A percentile compares a stretch with the other conserved stretches of the same genome.
These are phyloP conservation scores for Orthosia cruda DNA, from an alignment of 2,888 invertebrate species.

Conservation along the genomic window DNA sequence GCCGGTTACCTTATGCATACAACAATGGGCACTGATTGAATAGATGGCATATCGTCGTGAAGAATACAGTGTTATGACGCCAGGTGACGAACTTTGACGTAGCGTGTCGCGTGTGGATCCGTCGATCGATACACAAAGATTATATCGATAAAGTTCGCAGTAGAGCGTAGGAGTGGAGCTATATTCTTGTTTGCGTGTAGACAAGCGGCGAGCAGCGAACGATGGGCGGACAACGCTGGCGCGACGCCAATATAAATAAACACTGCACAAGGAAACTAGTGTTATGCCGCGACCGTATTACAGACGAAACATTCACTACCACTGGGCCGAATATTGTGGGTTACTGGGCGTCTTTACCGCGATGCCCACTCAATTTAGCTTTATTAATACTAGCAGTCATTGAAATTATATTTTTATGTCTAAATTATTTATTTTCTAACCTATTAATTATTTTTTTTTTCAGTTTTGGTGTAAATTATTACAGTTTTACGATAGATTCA, in stretches of 20 bases:
- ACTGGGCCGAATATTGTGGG: conserved; percentile 91
- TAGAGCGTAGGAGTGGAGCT: conserved; percentile 83
- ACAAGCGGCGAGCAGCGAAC: conserved; percentile 81
- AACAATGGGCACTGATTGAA: conserved; percentile 83
- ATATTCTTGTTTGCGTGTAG: conserved; percentile 86
- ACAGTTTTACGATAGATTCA: background rate
- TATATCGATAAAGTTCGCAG: conserved; percentile 82
- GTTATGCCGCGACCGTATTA: conserved; percentile 91
- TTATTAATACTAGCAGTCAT: conserved; percentile 34
- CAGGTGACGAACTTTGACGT: conserved; percentile 87
- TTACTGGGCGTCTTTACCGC: conserved; percentile 86
- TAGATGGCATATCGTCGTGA: conserved; percentile 75
- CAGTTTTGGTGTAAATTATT: background rate
- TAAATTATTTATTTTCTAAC: conserved; percentile 11
- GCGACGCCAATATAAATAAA: conserved; percentile 89
- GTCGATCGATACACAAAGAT: conserved; percentile 80
- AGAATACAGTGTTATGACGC: conserved; percentile 82
- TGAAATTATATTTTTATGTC: conserved; percentile 21
- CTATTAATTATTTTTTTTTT: background rate
- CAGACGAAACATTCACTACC: conserved; percentile 91
- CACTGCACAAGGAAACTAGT: conserved; percentile 92
- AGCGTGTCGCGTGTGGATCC: conserved; percentile 74
- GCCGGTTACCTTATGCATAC: conserved; percentile 79
- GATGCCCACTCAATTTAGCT: conserved; percentile 66
- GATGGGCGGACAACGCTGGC: conserved; percentile 90